Conservation (phyloP, 2,888 invertebrate genomes). For the Synergus japonicus region DNA sequence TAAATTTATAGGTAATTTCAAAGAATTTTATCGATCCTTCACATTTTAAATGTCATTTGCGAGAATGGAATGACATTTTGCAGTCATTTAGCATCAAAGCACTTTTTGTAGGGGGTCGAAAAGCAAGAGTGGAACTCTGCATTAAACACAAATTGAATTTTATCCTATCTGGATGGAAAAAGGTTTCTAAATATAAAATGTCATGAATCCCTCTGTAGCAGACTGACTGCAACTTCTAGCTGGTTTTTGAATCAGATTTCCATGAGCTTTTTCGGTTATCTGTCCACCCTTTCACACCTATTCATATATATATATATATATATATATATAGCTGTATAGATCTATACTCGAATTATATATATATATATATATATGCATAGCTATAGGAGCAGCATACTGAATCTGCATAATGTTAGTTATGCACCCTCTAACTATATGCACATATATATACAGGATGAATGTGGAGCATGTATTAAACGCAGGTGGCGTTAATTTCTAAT, state of each 20-base stretch:
- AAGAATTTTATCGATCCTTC: background rate
- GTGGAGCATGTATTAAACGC: slow-evolving; percentile 1
- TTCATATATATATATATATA: background rate
- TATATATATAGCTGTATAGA: slow-evolving; percentile 43
- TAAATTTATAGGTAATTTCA: too few relatives aligned
- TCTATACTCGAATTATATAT: background rate
- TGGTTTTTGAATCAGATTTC: slow-evolving; percentile 61
- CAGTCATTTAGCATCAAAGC: background rate
- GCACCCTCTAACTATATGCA: background rate
- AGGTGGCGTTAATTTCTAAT: background rate
- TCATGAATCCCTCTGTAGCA: slow-evolving; percentile 21
- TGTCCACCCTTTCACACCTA: slow-evolving; percentile 56
- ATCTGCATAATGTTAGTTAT: background rate
- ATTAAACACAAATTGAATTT: background rate
- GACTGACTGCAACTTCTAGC: slow-evolving; percentile 41
- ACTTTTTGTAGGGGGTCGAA: background rate
- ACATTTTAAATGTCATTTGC: background rate
- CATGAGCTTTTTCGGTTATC: slow-evolving; percentile 68
- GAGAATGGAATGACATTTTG: background rate
- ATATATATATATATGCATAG: background rate
- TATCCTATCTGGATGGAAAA: background rate
- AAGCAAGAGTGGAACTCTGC: background rate
- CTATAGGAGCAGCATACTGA: background rate
- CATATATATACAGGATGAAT: background rate
- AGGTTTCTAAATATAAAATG: slow-evolving; percentile 40